A percentile compares a stretch with the other conserved stretches of the same genome.
Conservation (phyloP, 1,140 invertebrate species). For the Rhyacophila brunnea region DNA sequence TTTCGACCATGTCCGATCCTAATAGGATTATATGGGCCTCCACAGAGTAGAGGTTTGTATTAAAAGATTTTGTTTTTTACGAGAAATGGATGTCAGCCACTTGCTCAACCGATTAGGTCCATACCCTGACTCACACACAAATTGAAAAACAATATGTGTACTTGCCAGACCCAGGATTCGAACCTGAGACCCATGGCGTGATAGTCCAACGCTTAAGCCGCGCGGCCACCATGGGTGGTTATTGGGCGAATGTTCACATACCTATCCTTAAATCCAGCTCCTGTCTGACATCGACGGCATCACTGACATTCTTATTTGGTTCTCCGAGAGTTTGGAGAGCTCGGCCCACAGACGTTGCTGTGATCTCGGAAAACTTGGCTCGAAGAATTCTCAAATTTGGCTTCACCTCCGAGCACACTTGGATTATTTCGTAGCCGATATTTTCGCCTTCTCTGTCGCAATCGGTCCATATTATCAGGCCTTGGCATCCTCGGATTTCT, state of each 20-base stretch:
- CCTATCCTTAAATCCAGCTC: slow-evolving; percentile 97
- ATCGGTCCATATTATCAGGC: slow-evolving; percentile 98
- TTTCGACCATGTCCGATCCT: too few species aligned
- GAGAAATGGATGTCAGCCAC: too few species aligned
- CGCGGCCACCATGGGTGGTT: too few species aligned
- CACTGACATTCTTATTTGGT: slow-evolving; percentile 82
- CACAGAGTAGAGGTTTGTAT: too few species aligned
- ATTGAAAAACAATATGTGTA: too few species aligned
- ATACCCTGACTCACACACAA: too few species aligned
- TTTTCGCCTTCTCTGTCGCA: slow-evolving; percentile 99
- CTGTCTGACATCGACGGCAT: slow-evolving; percentile 93
- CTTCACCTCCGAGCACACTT: slow-evolving; percentile 84
- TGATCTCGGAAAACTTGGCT: slow-evolving; percentile 98
- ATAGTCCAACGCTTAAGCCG: too few species aligned
- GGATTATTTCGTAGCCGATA: slow-evolving; percentile 97
- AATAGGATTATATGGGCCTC: too few species aligned
- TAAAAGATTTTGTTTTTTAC: too few species aligned
- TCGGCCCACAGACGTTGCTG: slow-evolving; percentile 70
- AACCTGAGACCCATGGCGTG: too few species aligned
- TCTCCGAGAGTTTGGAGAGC: slow-evolving; percentile 77
- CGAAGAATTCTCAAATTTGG: slow-evolving; percentile 75
- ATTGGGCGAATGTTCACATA: slow-evolving; percentile 45
- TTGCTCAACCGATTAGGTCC: too few species aligned
- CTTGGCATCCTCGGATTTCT: slow-evolving; percentile 74
- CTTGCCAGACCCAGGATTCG: too few species aligned